Base-by-base conservation (phyloP, 2,113 vertebrate species). In the human (Homo sapiens) region DNA sequence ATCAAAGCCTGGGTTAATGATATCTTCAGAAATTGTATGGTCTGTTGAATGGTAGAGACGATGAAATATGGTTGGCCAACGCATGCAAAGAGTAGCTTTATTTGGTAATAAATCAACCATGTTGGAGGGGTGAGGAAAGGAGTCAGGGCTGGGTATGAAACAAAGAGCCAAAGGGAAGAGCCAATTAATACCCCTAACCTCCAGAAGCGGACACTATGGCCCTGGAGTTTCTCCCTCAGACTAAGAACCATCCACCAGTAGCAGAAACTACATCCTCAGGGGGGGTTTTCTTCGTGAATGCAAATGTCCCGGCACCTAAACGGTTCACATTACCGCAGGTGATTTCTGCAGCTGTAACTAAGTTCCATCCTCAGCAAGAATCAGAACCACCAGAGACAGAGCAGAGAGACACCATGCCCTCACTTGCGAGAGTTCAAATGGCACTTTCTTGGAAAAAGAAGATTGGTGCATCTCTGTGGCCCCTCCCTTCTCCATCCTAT, bases 1-100 rank as follows among this genome's bases (percentile, higher is more conserved):
- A 93, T 95, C 97, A 96, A 95, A 97, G 79, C 17, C 89, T 76
- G 88, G 72, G 96, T 97, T 96, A 98, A 75, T 97, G 97, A 97
- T 97, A 95, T 48, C 96, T 89, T 91, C 90, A 85, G 38, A 89
- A 97, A 88, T 59, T 73, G 32, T 85, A 40, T 68, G 45, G 43
- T 88, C 97, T 96, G 40, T 75, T 96, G 96, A 97, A 84, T 92
- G 88, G 92, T 70, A 91, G n/a, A 50, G 90, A 64, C 23, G 97
- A 96, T 97, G 6, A 97, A 97, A 92, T 89, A 40, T 57, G 96
- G 93, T 75, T 40, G 59, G 50, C 93, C 89, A 27, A 88, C 38
- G 55, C 96, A 93, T 96, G 57, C 66, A 8, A 48, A 83, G 25
- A 81, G 68, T 20, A 78, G 25, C 57, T 96, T 73, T 59, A 38